Base-by-base conservation (phyloP, 2,888 invertebrate genomes). In the Mesoligia furuncula region DNA sequence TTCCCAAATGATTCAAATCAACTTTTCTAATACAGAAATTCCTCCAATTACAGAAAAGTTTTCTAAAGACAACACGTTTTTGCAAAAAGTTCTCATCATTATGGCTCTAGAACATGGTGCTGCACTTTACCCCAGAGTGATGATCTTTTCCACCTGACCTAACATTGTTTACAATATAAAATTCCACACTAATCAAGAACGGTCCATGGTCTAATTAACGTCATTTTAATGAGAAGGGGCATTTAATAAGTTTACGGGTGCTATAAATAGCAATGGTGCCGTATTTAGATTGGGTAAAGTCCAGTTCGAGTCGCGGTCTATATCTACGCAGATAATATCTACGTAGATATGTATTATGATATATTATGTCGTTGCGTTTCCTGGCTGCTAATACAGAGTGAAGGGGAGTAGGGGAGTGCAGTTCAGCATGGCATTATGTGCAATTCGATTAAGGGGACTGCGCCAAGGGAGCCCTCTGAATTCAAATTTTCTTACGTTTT, bases 251-350 rank as follows among this genome's bases (percentile, higher is more conserved):
- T 20, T 24, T 27, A 20, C 9, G 1, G 48, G 15, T 70, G 59
- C 36, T 57, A 5, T 54, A 39, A 54, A 73, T 73, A 61, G 39
- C 36, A 42, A 59, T 69, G 27, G 45, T 54, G 36, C 17, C 67
- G 20, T 8, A 66, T 61, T 65, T 69, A 69, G 24, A 83, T 45
- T 42, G 74, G 17, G 0, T 65, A 73, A 81, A 81, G 83, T 83
- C 68, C 73, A 66, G 15, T n/a, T 4, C 0, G 15, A 67, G 45
- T 24, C 0, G 39, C 15, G 13, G 36, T 39, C 9, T 31, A 57
- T 54, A 36, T 6, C 36, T 36, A 48, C 3, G 6, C 57, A 66
- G 1, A n/a, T 42, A n/a, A 57, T 54, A 36, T 6, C 36, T 36
- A 48, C 3, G 6, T 64, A 66, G 1, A n/a, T 42, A n/a, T 8